phyloP scores from a whole-genome alignment of 2,113 vertebrate species.

The Caracal caracal region DNA sequence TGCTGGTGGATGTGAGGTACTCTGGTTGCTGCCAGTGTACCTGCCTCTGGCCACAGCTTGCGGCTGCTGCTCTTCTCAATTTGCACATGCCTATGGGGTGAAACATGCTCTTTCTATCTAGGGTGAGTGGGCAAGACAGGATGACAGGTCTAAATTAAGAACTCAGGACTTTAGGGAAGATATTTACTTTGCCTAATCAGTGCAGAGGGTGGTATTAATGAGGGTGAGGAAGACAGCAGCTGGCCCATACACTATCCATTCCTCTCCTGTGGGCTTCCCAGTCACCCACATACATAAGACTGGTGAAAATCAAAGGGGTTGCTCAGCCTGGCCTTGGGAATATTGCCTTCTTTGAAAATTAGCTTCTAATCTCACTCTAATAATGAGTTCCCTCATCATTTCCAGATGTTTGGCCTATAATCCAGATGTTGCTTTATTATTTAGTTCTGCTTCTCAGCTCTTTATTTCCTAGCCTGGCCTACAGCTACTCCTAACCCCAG shows the following conservation, averaged over 20 bases:
- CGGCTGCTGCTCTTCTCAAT: slow-evolving; percentile 62
- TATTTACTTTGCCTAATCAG: slow-evolving; percentile 59
- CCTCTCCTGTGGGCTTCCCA: background rate
- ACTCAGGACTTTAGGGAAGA: slow-evolving; percentile 57
- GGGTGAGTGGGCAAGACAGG: background rate
- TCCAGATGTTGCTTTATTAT: background rate
- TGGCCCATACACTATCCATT: slow-evolving; percentile 28
- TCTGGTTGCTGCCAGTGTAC: slow-evolving; percentile 36
- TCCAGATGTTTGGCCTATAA: background rate
- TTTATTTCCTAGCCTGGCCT: background rate
- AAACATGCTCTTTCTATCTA: slow-evolving; percentile 57
- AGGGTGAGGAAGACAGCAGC: slow-evolving; percentile 47
- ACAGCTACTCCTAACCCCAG: background rate
- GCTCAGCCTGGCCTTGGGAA: background rate
- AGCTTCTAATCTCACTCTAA: background rate
- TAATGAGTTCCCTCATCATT: background rate
- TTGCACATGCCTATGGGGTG: slow-evolving; percentile 71
- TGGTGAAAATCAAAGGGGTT: slow-evolving; percentile 45
- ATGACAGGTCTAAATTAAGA: slow-evolving; percentile 73
- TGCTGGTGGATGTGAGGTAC: slow-evolving; percentile 37
- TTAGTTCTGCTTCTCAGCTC: background rate
- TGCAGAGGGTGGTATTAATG: slow-evolving; percentile 52
- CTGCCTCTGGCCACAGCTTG: slow-evolving; percentile 31
- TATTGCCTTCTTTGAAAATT: background rate
- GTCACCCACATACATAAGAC: background rate